Evolutionary conservation across 2,113 vertebrate genomes (phyloP).

Genomic region (Tricholaema leucomelas): DNA sequence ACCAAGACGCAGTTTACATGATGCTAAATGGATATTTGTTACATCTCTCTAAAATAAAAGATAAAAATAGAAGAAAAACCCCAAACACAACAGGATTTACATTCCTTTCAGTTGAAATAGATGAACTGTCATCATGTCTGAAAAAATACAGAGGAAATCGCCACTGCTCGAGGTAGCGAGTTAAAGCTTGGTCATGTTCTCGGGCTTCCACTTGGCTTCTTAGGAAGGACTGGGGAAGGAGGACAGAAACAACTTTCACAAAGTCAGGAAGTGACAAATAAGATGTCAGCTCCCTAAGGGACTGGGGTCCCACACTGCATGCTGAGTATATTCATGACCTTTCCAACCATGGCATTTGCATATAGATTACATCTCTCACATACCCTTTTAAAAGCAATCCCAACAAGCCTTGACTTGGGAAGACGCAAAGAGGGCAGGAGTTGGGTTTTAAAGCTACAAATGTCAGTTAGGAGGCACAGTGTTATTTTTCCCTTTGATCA

Average conservation of each 20-base stretch:
- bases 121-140: background rate
- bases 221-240: background rate
- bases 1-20: background rate
- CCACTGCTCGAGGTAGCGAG: slow-evolving; percentile 18
- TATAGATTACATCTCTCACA: slow-evolving; percentile 39
- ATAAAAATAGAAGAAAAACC: background rate
- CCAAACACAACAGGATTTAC: slow-evolving; percentile 3
- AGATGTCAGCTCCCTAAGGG: slow-evolving; percentile 10
- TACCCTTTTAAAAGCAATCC: slow-evolving; percentile 20
- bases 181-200: slow-evolving; percentile 9
- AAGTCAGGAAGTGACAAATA: slow-evolving; percentile 2
- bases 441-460: slow-evolving; percentile 62
- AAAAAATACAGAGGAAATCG: slow-evolving; percentile 29
- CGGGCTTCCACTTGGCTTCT: background rate
- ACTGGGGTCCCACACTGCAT: slow-evolving; percentile 25
- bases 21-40: background rate
- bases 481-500: slow-evolving; percentile 34
- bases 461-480: slow-evolving; percentile 68
- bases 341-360: slow-evolving; percentile 29
- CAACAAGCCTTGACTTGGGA: slow-evolving; percentile 14
- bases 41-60: background rate
- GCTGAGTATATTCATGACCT: slow-evolving; percentile 48
- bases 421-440: slow-evolving; percentile 6
- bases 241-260: slow-evolving; percentile 12
- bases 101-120: slow-evolving; percentile 19